Base-by-base conservation (phyloP, 2,113 vertebrate species). In the Equus przewalskii region DNA sequence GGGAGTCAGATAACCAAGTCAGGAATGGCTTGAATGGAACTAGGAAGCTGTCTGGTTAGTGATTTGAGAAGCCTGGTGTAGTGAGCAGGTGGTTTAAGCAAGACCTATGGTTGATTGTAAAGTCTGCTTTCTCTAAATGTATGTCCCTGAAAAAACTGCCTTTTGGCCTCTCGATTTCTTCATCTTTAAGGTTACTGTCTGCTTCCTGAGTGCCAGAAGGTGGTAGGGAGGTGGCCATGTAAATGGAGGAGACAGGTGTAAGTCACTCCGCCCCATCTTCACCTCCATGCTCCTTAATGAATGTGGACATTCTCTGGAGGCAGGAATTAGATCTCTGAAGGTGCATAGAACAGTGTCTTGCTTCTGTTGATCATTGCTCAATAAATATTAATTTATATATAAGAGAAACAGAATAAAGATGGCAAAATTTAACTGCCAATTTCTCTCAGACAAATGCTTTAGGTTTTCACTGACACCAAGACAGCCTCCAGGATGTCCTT, bases 371-470 rank as follows among this genome's bases (percentile, higher is more conserved):
- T 49, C 24, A 7, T 54, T 80, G 2, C 33, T 90, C 41, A 49
- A 73, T 94, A 64, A 62, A 73, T 87, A 69, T 64, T 70, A 36
- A 30, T 33, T 58, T 62, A 62, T 49, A 72, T 16, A 95, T 36
- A 86, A 89, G 49, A 94, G 24, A 76, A 88, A 76, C 64, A 41
- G 65, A 98, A 79, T 1, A 90, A 90, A 91, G 26, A 92, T 94
- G 70, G n/a, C 54, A 88, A 54, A 73, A 69, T 75, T 36, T 26
- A 92, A 82, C 56, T 88, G 18, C 26, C 85, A 83, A 1, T 79
- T 93, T 96, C 28, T 84, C 49, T 60, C 69, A 82, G 4, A 67
- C 22, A 86, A 94, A 91, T 84, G 30, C 24, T 89, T 89, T 60
- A 72, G 30, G 36, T 83, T 49, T 80, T 95, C 44, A n/a, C 46